Base-by-base conservation (phyloP, 2,797 vertebrate genomes). In the Mycteria americana region DNA sequence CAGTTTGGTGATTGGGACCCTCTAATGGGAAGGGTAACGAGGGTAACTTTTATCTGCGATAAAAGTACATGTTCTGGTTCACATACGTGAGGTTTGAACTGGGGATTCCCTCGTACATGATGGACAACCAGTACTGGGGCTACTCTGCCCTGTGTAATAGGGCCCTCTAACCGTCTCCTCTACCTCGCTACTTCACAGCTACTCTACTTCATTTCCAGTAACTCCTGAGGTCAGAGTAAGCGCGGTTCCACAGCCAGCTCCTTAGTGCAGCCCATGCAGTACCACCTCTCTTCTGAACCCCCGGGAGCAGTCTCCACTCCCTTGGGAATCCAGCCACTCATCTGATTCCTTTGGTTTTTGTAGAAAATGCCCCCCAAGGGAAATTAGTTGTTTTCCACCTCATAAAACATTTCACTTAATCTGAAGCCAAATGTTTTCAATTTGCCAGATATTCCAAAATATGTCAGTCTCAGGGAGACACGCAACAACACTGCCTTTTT, bases 311-410 rank as follows among this genome's bases (percentile, higher is more conserved):
- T 2, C 30, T 45, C 73, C 1, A 1, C 28, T 92, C 88, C 76
- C 46, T 41, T 4, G 5, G 56, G 56, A 85, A 79, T 53, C 23
- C 62, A 72, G 33, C 24, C 53, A 15, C 80, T 91, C 27, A 9
- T 50, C 45, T 62, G 46, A 64, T 78, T 89, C 77, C 56, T 72
- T 64, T 57, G 77, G 77, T 51, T 87, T 85, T 78, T 92, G 80
- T 48, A 72, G 85, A 83, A 89, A 88, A 85, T 2, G 7, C 3
- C 45, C 72, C 75, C 15, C 85, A 37, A 57, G 62, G 87, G 92
- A 95, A 85, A 92, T 60, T 27, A 76, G 39, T 96, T 80, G 59
- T 76, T 95, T 93, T 92, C 87, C 78, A 85, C 72, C 68, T 79
- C 74, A 77, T 85, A 76, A 88, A 95, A 79, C 87, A 67, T 77